Conservation (phyloP, 2,113 vertebrate species). For the Rallus limicola region DNA sequence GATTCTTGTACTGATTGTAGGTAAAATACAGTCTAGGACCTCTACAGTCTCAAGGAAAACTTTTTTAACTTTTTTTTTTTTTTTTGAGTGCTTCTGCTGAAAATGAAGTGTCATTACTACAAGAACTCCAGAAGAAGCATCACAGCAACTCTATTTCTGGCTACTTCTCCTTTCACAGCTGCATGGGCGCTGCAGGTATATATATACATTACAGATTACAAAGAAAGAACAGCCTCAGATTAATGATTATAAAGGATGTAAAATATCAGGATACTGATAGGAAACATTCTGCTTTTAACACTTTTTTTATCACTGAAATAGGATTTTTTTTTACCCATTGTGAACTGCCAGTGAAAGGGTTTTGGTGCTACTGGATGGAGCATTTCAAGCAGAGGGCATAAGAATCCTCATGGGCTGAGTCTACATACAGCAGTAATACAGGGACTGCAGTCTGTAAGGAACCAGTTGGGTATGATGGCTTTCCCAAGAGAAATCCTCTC, state of each 20-base stretch:
- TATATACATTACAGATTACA: neutral
- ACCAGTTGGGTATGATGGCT: neutral
- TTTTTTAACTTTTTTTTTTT: neutral
- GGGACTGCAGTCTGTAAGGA: neutral
- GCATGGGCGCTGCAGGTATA: neutral
- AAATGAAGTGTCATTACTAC: neutral
- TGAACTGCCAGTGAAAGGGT: neutral
- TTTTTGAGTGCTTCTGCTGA: neutral
- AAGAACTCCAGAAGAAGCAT: neutral
- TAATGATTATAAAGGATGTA: neutral
- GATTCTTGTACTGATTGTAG: neutral
- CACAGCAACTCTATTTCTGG: neutral
- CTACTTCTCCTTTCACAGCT: neutral
- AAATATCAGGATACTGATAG: neutral
- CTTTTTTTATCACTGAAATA: neutral
- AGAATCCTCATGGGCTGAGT: neutral
- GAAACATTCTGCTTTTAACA: neutral
- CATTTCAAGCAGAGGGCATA: neutral
- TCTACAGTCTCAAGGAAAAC: neutral
- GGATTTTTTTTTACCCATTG: neutral
- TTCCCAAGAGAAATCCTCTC: neutral
- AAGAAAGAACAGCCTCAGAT: neutral
- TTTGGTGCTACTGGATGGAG: neutral
- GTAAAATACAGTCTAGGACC: neutral
- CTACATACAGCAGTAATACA: neutral